These are phyloP conservation scores for Scaptomyza flava DNA, from an alignment of 2,888 invertebrate species.

Conservation along the genomic window DNA sequence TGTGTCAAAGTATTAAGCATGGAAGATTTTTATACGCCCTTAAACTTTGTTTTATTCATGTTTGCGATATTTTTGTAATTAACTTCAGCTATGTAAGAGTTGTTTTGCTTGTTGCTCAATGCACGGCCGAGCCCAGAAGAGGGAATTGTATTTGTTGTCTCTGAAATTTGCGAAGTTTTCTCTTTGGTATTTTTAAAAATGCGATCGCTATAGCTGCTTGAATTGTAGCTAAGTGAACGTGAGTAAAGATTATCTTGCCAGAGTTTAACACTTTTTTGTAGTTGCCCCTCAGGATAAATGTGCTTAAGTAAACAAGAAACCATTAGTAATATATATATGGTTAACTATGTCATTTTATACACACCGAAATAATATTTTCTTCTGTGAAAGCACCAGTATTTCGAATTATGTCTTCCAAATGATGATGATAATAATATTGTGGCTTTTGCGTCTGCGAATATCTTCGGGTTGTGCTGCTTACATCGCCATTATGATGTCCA, in stretches of 20 bases:
- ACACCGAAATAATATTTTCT: slow-evolving; percentile 53
- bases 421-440: slow-evolving; percentile 81
- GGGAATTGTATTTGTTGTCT: slow-evolving; percentile 3
- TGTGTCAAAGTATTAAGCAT: slow-evolving; percentile 6
- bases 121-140: slow-evolving; percentile 13
- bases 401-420: slow-evolving; percentile 82
- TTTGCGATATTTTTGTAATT: slow-evolving; percentile 48
- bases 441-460: slow-evolving; percentile 76
- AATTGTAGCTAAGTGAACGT: slow-evolving; percentile 46
- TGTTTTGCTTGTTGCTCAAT: slow-evolving; percentile 16
- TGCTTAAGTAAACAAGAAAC: slow-evolving; percentile 30
- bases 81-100: slow-evolving; percentile 32
- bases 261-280: slow-evolving; percentile 31
- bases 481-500: slow-evolving; percentile 50
- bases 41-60: slow-evolving; percentile 44
- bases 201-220: slow-evolving; percentile 47
- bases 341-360: background rate
- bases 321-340: background rate
- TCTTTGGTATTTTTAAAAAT: slow-evolving; percentile 33
- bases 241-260: slow-evolving; percentile 49
- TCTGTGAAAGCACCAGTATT: slow-evolving; percentile 67
- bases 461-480: slow-evolving; percentile 68
- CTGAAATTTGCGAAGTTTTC: slow-evolving; percentile 19
- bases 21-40: slow-evolving; percentile 44
- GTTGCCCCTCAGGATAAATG: slow-evolving; percentile 42